phyloP scores from a whole-genome alignment of 2,797 vertebrate genomes.

The Poecilia gillii region DNA sequence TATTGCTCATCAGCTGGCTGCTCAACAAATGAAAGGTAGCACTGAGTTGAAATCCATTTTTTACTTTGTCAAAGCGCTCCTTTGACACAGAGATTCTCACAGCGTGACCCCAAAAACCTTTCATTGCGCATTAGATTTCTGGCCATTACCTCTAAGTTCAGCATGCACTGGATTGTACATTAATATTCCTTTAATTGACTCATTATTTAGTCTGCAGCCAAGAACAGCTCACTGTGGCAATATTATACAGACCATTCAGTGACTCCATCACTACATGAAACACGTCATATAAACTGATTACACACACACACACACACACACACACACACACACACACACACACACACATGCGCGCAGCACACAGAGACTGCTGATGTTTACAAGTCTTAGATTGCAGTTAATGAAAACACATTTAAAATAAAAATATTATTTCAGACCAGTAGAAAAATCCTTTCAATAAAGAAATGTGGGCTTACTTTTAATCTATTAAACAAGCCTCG shows the following conservation, averaged over 20 bases:
- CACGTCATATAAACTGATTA: background rate
- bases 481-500: background rate
- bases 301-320: background rate
- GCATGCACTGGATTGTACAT: background rate
- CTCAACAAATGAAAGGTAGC: constrained; percentile 5
- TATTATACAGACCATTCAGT: background rate
- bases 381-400: background rate
- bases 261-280: background rate
- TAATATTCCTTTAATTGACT: background rate
- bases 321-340: no score
- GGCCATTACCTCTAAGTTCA: background rate
- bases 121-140: background rate
- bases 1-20: constrained; percentile 7
- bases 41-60: constrained; percentile 5
- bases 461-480: background rate
- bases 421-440: background rate
- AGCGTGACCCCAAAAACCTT: constrained; percentile 10
- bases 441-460: background rate
- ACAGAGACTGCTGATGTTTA: background rate
- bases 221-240: background rate
- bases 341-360: no score
- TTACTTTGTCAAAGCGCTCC: background rate
- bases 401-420: background rate
- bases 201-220: background rate
- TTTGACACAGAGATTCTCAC: constrained; percentile 9